These are phyloP conservation scores for Trichopoda pennipes DNA, from an alignment of 2,888 invertebrate genomes.

Conservation along the genomic window DNA sequence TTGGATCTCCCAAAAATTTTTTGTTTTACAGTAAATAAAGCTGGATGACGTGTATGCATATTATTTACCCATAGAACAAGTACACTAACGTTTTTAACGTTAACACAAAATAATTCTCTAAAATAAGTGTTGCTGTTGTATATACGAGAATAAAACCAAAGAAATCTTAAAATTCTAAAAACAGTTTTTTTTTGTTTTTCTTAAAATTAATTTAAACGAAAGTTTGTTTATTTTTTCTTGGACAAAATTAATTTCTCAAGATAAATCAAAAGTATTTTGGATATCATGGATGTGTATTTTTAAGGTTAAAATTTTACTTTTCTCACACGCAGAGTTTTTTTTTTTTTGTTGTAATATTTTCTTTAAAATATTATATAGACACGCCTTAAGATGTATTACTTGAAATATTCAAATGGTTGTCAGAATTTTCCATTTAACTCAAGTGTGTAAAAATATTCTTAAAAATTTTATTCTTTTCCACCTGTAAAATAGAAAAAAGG, in stretches of 20 bases:
- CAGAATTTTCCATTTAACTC: conserved; percentile 32
- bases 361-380: conserved; percentile 10
- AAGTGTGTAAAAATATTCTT: conserved; percentile 36
- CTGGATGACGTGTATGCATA: too few relatives aligned
- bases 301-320: conserved; percentile 11
- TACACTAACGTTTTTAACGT: too few relatives aligned
- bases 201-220: not conserved
- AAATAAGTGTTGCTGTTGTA: too few relatives aligned
- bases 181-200: too few relatives aligned
- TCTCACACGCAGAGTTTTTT: conserved; percentile 13
- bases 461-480: conserved; percentile 9
- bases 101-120: too few relatives aligned
- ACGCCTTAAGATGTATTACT: conserved; percentile 41
- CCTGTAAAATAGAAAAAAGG: conserved; percentile 21
- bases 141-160: too few relatives aligned
- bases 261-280: conserved; percentile 19
- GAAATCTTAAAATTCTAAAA: too few relatives aligned
- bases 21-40: too few relatives aligned
- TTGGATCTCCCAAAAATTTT: too few relatives aligned
- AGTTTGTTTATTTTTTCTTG: not conserved
- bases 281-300: not conserved
- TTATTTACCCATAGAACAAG: too few relatives aligned
- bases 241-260: conserved; percentile 3
- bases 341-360: not conserved
- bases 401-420: conserved; percentile 22